Percentiles rank a stretch among this genome's conserved stretches.
phyloP scores from a whole-genome alignment of 2,797 vertebrate genomes.

The Chrosomus eos region DNA sequence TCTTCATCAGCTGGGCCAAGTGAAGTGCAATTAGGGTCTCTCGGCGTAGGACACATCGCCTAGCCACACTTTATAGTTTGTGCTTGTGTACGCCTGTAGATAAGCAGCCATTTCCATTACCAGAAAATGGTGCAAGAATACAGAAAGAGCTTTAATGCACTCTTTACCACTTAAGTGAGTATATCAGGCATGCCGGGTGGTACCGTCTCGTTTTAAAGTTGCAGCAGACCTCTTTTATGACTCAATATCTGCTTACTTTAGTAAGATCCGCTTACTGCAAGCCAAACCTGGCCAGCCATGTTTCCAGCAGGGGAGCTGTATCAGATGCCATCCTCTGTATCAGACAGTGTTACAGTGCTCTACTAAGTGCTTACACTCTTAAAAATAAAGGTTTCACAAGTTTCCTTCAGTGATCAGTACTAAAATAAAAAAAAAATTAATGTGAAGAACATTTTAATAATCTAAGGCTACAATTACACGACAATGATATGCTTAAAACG shows the following conservation, averaged over 20 bases:
- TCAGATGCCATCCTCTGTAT: slow-evolving; percentile 26
- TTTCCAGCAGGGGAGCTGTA: slow-evolving; percentile 14
- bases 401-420: too few relatives aligned
- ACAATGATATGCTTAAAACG: too few relatives aligned
- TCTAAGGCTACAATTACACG: too few relatives aligned
- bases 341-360: not conserved
- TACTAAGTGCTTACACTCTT: not conserved
- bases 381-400: too few relatives aligned
- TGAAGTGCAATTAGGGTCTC: slow-evolving; percentile 33
- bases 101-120: slow-evolving; percentile 35
- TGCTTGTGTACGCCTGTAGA: slow-evolving; percentile 6
- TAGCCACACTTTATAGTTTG: not conserved
- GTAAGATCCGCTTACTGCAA: slow-evolving; percentile 48
- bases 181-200: slow-evolving; percentile 16
- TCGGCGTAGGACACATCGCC: not conserved
- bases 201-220: slow-evolving; percentile 42
- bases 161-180: slow-evolving; percentile 47
- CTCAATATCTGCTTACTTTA: slow-evolving; percentile 49
- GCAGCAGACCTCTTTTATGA: slow-evolving; percentile 44
- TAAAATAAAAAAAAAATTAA: too few relatives aligned
- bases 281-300: slow-evolving; percentile 6
- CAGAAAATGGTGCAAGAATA: slow-evolving; percentile 27
- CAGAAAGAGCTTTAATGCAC: slow-evolving; percentile 45
- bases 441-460: too few relatives aligned
- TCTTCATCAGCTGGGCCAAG: slow-evolving; percentile 28